Evolutionary conservation across 1,140 invertebrate species (phyloP).

Genomic region (Bombus soroeensis): DNA sequence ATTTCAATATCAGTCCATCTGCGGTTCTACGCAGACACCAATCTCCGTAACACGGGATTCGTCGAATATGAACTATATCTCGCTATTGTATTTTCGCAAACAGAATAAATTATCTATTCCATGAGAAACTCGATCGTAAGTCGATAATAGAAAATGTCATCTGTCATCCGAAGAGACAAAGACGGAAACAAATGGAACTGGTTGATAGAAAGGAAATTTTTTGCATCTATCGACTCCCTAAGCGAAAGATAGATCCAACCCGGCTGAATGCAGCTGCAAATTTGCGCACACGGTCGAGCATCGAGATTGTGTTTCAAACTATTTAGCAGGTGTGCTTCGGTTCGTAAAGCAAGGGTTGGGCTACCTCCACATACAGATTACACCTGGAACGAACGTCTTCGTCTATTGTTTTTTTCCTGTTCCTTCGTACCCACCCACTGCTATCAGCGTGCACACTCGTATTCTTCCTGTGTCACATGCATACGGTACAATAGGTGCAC

Average conservation of each 20-base stretch:
- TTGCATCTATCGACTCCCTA: not conserved
- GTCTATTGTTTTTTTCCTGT: slow-evolving; percentile 52
- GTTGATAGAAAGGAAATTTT: not conserved
- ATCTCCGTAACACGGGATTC: slow-evolving; percentile 37
- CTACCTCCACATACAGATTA: slow-evolving; percentile 57
- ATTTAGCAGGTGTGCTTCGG: slow-evolving; percentile 58
- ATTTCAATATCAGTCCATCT: slow-evolving; percentile 71
- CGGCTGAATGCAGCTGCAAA: slow-evolving; percentile 14
- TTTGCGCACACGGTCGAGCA: slow-evolving; percentile 28
- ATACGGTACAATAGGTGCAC: slow-evolving; percentile 72
- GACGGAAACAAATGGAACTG: not conserved
- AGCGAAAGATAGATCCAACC: not conserved
- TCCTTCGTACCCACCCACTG: slow-evolving; percentile 41
- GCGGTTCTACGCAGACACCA: slow-evolving; percentile 55
- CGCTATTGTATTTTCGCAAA: slow-evolving; percentile 34
- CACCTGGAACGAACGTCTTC: slow-evolving; percentile 47
- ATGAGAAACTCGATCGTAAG: not conserved
- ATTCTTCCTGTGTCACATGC: slow-evolving; percentile 66
- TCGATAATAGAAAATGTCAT: not conserved
- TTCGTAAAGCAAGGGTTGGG: slow-evolving; percentile 60
- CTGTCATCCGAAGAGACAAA: not conserved
- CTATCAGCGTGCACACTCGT: slow-evolving; percentile 43
- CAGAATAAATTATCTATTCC: slow-evolving; percentile 32
- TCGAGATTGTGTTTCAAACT: slow-evolving; percentile 20
- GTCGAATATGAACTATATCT: slow-evolving; percentile 40